Evolutionary conservation across 92 coral and sea anemone species (phyloP), one percentile per base, ranked within the genome.

Genomic region (Zoanthus sociatus): DNA sequence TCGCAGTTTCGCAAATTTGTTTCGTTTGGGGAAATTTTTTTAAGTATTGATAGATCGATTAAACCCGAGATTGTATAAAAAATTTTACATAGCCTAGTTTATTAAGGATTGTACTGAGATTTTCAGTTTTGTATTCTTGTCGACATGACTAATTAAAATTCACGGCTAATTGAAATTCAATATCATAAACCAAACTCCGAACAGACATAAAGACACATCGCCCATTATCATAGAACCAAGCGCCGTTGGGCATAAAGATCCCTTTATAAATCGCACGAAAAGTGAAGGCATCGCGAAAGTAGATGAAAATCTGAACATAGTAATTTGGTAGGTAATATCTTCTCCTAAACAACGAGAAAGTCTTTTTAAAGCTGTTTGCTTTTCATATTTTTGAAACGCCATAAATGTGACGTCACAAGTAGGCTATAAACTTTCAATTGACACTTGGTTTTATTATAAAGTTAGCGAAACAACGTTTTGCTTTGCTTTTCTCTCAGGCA

Each of bases 141-240:
- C 73, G 85, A 81, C 85, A 66, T 66, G 46, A 64, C 85, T 13
- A 30, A 81, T 81, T 81, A 81, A 30, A 46, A 66, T 81, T 87
- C 90, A 90, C 93, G 93, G 88, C 85, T 90, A 81, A 77, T 70
- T 90, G 90, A 87, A 90, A 87, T 90, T 90, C 93, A 90, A 87
- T 87, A 87, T 72, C 77, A 46, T 20, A 10, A 20, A 47, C 68
- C 81, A 82, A 82, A 83, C 79, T 74, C 73, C 17, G 54, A 78
- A 63, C 86, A 66, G 56, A 48, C 71, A 13, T 53, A 73, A 50
- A 54, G 68, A 18, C 46, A 8, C 47, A 60, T 66, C 74, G 75
- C 63, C 85, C 85, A 81, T 78, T 56, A 51, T 64, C 46, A 12
- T 18, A 26, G 74, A 9, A 16, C 33, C 44, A 79, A 64, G 75